A percentile compares a stretch with the other conserved stretches of the same genome.
Conservation (phyloP, 2,113 vertebrate genomes). For the Colius striatus region DNA sequence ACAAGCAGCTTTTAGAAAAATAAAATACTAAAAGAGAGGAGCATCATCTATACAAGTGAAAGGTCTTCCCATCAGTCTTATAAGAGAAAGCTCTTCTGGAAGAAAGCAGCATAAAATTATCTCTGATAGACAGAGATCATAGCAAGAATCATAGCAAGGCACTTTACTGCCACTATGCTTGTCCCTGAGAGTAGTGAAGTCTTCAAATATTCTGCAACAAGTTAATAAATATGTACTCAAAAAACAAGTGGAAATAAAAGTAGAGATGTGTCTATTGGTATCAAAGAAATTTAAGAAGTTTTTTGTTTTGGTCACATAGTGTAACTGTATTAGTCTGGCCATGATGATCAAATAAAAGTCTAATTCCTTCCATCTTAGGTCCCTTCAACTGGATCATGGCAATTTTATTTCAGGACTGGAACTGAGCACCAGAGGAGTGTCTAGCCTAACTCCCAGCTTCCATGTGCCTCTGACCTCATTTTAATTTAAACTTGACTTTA, state of each 20-base stretch:
- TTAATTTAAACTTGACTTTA: neutral
- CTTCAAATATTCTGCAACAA: neutral
- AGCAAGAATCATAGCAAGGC: fast-evolving
- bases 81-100: neutral
- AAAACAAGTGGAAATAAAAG: neutral
- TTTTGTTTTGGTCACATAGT: neutral
- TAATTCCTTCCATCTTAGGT: neutral
- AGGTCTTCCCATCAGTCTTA: neutral
- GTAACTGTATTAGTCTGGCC: neutral
- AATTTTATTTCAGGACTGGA: neutral
- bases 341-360: neutral
- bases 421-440: neutral
- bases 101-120: neutral
- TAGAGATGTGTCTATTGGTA: neutral
- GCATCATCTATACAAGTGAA: neutral
- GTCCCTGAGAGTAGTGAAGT: neutral
- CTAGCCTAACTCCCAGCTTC: neutral
- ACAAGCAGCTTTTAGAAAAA: neutral
- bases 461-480: neutral
- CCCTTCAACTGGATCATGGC: fast-evolving
- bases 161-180: neutral
- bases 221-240: neutral
- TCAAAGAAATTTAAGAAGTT: neutral
- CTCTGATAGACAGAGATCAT: no score
- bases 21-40: neutral